Evolutionary conservation across 1,140 invertebrate genomes (phyloP), one percentile per base, ranked within the genome.

Genomic region (Leptopilina boulardi): DNA sequence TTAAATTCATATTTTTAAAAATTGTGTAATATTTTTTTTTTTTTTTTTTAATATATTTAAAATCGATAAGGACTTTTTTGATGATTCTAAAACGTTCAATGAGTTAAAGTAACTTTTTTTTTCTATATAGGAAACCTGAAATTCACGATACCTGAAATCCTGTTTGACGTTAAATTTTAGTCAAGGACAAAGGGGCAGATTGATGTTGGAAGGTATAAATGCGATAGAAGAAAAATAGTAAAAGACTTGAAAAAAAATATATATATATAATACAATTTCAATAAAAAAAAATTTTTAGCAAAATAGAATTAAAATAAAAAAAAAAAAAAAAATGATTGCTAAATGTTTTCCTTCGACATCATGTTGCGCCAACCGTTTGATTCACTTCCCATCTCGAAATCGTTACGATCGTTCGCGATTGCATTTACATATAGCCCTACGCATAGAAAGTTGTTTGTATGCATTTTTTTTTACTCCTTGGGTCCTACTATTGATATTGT

Each of bases 381-480:
- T 66, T 66, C 59, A 23, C 26, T 66, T 66, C 59, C 59, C 23
- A 66, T 66, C 59, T 66, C 23, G 59, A 66, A 66, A 66, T 30
- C 23, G 26, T 18, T 34, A 15, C 26, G 13, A 15, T 66, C 59
- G 59, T n/a, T 66, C 26, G 26, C 59, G 59, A 66, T 34, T 66
- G 26, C 59, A 66, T 66, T 66, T 66, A 66, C 26, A 30, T 30
- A 66, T 66, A 66, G 56, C 26, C 56, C 23, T 30, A 66, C 3
- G 56, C 11, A 66, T 66, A n/a, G 23, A 66, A 66, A 66, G 23
- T 66, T 66, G 47, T 34, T 66, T 30, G 10, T 34, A n/a, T 0
- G n/a, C n/a, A n/a, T 23, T 66, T 66, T 66, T 30, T 66, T 19
- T 47, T 47, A 10, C 15, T 47, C 6, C 15, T 47, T 47, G 8